Base-by-base conservation (phyloP, 92 coral and sea anemone species). In the Montipora capitata region DNA sequence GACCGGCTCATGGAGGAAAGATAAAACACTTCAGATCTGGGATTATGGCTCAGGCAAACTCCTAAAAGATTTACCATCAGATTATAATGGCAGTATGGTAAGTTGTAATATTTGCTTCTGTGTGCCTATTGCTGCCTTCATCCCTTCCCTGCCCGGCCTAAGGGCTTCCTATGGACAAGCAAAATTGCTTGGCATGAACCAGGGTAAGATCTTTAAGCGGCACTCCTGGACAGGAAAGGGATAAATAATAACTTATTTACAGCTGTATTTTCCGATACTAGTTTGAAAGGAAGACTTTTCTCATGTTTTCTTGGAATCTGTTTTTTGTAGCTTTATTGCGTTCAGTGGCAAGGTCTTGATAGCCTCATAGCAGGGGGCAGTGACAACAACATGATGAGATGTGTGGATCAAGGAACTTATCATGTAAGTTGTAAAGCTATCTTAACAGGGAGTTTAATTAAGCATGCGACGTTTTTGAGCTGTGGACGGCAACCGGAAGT, bases 1-100 rank as follows among this genome's bases (percentile, higher is more conserved):
- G 7, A 97, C 99, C 10, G 99, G 99, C 2, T 97, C 99, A 2
- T 97, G 99, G 99, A 78, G 99, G 40, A 96, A 94, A 42, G 94
- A 96, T 57, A 90, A 94, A 64, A 88, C 96, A 41, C 94, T 97
- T 41, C 99, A 97, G 82, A 94, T 94, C 44, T 97, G 99, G 99
- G 98, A 97, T 77, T 94, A 78, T 70, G 88, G 86, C 77, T 94
- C 96, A 2, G 98, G 99, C 3, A 94, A 96, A 68, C 94, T 97
- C 56, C 66, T 97, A 65, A 94, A 88, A 58, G 90, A 92, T 42
- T 81, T 97, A 17, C 94, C 98, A 7, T 93, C 89, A 62, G 99
- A 97, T 84, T 86, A 88, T 49, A 95, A 91, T 85, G 86, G 93
- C 38, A 93, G 97, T 68, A 94, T 97, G 99, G 99, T 97, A 88